phyloP scores from a whole-genome alignment of 2,888 invertebrate genomes.

The Apotomis turbidana region DNA sequence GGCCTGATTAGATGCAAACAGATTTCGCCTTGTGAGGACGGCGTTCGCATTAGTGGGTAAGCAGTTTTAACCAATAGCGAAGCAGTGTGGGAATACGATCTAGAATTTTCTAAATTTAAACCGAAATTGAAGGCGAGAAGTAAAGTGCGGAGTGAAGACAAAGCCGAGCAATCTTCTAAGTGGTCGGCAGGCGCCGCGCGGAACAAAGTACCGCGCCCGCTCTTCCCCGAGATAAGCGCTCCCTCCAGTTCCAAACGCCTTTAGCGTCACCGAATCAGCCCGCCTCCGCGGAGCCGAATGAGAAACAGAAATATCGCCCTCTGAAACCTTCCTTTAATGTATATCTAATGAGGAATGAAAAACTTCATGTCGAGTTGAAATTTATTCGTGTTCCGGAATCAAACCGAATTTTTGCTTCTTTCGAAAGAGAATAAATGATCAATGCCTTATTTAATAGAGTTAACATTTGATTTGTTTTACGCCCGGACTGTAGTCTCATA shows the following conservation, averaged over 20 bases:
- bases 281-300: conserved; percentile 58
- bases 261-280: conserved; percentile 64
- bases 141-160: conserved; percentile 72
- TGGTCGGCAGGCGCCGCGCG: conserved; percentile 70
- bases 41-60: conserved; percentile 29
- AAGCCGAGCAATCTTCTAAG: conserved; percentile 79
- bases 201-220: conserved; percentile 61
- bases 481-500: not conserved
- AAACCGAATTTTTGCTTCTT: conserved; percentile 50
- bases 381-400: conserved; percentile 50
- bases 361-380: conserved; percentile 53
- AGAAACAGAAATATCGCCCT: conserved; percentile 62
- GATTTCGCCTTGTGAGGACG: conserved; percentile 46
- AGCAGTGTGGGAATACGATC: conserved; percentile 8
- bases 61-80: conserved; percentile 26
- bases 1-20: conserved; percentile 48
- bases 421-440: conserved; percentile 47
- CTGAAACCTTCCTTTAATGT: conserved; percentile 58
- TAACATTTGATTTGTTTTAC: not conserved
- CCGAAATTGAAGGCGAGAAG: conserved; percentile 64
- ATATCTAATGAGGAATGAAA: conserved; percentile 62
- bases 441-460: conserved; percentile 13
- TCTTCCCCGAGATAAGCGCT: conserved; percentile 66
- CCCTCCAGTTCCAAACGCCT: conserved; percentile 69
- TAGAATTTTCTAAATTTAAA: conserved; percentile 55